Conservation (phyloP, 2,888 invertebrate genomes). For the Agrochola lota region DNA sequence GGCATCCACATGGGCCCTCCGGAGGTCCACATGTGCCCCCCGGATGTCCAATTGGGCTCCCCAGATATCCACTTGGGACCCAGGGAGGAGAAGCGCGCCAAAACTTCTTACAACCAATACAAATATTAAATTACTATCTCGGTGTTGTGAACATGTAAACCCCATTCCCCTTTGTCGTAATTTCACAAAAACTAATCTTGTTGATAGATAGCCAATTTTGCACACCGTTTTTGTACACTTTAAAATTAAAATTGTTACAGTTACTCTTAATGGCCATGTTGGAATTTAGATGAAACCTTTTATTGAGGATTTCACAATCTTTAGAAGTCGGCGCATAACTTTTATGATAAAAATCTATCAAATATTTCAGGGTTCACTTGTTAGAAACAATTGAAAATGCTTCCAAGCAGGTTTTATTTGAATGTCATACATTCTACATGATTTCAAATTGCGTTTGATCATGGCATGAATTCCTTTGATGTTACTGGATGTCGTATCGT, state of each 20-base stretch:
- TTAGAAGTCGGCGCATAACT: slow-evolving; percentile 27
- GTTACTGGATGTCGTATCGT: slow-evolving; percentile 50
- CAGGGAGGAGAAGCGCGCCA: slow-evolving; percentile 28
- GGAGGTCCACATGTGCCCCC: slow-evolving; percentile 11
- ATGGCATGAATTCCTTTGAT: slow-evolving; percentile 34
- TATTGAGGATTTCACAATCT: slow-evolving; percentile 47
- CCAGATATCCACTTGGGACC: neutral
- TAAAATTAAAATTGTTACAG: slow-evolving; percentile 46
- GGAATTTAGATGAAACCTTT: slow-evolving; percentile 50
- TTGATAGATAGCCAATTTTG: slow-evolving; percentile 40
- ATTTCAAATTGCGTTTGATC: slow-evolving; percentile 3
- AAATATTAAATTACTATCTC: slow-evolving; percentile 36
- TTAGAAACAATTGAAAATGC: slow-evolving; percentile 57
- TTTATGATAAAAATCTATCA: slow-evolving; percentile 38
- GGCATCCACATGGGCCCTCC: slow-evolving; percentile 16
- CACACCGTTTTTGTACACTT: slow-evolving; percentile 52
- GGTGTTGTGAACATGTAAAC: slow-evolving; percentile 40
- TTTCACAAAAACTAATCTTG: slow-evolving; percentile 32
- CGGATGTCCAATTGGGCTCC: slow-evolving; percentile 1
- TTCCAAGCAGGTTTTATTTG: slow-evolving; percentile 47
- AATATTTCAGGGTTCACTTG: slow-evolving; percentile 56
- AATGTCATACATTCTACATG: slow-evolving; percentile 17
- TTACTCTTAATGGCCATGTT: slow-evolving; percentile 17
- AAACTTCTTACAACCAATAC: slow-evolving; percentile 15
- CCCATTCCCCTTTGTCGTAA: slow-evolving; percentile 25